Evolutionary conservation across 2,888 invertebrate species (phyloP).

Genomic region (Drosophila phalerata): DNA sequence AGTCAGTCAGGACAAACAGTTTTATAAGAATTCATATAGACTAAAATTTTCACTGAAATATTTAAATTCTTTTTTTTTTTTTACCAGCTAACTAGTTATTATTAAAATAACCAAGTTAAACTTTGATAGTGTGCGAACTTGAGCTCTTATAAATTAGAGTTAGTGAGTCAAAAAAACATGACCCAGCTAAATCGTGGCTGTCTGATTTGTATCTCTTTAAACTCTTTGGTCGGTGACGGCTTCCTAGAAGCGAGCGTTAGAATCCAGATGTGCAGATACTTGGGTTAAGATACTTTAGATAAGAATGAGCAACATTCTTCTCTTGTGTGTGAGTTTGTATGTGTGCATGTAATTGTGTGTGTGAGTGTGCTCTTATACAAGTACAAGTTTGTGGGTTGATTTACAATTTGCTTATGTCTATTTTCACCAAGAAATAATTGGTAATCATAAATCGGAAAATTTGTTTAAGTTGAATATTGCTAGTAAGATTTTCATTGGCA

Average conservation of each 20-base stretch:
- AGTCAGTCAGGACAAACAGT: too few relatives aligned
- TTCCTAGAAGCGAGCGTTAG: conserved; percentile 53
- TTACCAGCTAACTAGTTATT: conserved; percentile 1
- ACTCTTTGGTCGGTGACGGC: conserved; percentile 35
- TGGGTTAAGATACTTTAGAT: conserved; percentile 32
- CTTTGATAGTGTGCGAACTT: conserved; percentile 42
- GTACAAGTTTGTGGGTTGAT: conserved; percentile 21
- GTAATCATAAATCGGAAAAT: conserved; percentile 35
- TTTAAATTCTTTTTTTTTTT: too few relatives aligned
- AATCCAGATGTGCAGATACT: conserved; percentile 5
- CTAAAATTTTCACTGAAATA: background rate
- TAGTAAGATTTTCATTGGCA: conserved; percentile 18
- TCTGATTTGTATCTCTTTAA: conserved; percentile 46
- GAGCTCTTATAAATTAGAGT: conserved; percentile 47
- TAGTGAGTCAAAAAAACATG: conserved; percentile 25
- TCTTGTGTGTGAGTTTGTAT: conserved; percentile 5
- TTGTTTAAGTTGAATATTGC: conserved; percentile 21
- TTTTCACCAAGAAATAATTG: conserved; percentile 16
- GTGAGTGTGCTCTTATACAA: background rate
- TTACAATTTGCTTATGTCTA: conserved; percentile 40
- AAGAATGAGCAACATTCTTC: conserved; percentile 16
- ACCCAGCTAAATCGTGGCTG: conserved; percentile 28
- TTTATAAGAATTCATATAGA: too few relatives aligned
- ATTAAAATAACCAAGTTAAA: conserved; percentile 31
- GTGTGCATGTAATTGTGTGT: conserved; percentile 3